A percentile compares a stretch with the other conserved stretches of the same genome.
Conservation (phyloP, 2,888 invertebrate genomes). For the Paralinhomoeus sp. region DNA sequence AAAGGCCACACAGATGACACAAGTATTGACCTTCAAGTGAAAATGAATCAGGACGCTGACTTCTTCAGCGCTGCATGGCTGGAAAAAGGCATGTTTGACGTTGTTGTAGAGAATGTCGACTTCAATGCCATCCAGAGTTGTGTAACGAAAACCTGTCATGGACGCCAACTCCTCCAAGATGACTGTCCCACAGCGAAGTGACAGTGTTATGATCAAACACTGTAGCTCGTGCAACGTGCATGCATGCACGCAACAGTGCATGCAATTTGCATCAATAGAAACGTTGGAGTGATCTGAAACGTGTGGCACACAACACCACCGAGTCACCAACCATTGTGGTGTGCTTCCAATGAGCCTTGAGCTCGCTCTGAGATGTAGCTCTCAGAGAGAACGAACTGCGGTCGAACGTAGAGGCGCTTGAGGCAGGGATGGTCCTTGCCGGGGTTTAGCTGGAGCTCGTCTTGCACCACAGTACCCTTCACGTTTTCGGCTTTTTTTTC, state of each 20-base stretch:
- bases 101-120: conserved; percentile 97
- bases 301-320: too few species aligned
- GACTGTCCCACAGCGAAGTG: too few species aligned
- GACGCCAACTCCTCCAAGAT: too few species aligned
- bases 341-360: conserved; percentile 59
- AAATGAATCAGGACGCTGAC: conserved; percentile 98
- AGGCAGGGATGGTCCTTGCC: conserved; percentile 87
- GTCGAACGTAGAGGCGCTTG: conserved; percentile 52
- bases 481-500: not conserved
- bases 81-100: conserved; percentile 92
- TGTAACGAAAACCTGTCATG: conserved; percentile 45
- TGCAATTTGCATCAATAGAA: too few species aligned
- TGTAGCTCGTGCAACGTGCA: too few species aligned
- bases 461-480: conserved; percentile 76
- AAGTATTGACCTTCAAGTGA: conserved; percentile 50
- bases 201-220: too few species aligned
- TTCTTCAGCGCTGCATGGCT: conserved; percentile 73
- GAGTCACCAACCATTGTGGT: conserved; percentile 57
- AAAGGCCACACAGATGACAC: not conserved
- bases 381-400: conserved; percentile 77
- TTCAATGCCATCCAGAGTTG: conserved; percentile 96
- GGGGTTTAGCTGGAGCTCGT: conserved; percentile 68
- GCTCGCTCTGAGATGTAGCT: too few species aligned
- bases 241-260: too few species aligned
- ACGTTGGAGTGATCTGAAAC: too few species aligned